Percentiles rank a stretch among this genome's conserved stretches.
These are phyloP conservation scores for Neocloeon triangulifer DNA, from an alignment of 1,140 invertebrate species.

Conservation along the genomic window DNA sequence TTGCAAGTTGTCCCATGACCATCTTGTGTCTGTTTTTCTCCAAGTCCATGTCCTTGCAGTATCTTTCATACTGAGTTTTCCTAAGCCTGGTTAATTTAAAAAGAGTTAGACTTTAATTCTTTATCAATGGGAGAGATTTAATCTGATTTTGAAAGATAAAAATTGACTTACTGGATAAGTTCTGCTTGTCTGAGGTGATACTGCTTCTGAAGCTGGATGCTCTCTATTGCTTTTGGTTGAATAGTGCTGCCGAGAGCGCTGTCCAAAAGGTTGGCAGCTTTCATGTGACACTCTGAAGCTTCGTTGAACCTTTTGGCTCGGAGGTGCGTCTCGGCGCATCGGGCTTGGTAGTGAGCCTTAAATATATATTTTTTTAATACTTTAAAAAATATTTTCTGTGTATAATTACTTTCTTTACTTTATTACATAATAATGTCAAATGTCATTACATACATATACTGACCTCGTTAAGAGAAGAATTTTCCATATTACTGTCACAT, in stretches of 20 bases:
- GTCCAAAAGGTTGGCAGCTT: slow-evolving; percentile 26
- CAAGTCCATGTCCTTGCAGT: slow-evolving; percentile 12
- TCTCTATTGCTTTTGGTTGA: slow-evolving; percentile 26
- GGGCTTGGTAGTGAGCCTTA: slow-evolving; percentile 37
- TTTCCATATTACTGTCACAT: too few species aligned
- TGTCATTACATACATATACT: too few species aligned
- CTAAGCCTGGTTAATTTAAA: too few species aligned
- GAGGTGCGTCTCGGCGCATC: slow-evolving; percentile 31
- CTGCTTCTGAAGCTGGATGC: slow-evolving; percentile 31
- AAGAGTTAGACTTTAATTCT: too few species aligned
- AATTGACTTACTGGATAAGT: slow-evolving; percentile 17
- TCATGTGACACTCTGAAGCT: slow-evolving; percentile 34
- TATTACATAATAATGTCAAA: too few species aligned
- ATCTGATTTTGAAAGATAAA: slow-evolving; percentile 2
- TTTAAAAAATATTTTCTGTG: too few species aligned
- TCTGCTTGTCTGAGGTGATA: slow-evolving; percentile 33
- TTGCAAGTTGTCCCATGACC: too few species aligned
- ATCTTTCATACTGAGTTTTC: too few species aligned
- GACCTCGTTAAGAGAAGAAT: too few species aligned
- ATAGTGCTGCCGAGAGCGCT: slow-evolving; percentile 27
- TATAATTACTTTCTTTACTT: too few species aligned
- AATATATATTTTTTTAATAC: slow-evolving; percentile 5
- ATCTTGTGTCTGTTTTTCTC: too few species aligned
- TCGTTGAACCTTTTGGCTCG: slow-evolving; percentile 30
- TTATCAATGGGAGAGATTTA: too few species aligned